Evolutionary conservation across 2,888 invertebrate species (phyloP).

Genomic region (Caenorhabditis doughertyi): DNA sequence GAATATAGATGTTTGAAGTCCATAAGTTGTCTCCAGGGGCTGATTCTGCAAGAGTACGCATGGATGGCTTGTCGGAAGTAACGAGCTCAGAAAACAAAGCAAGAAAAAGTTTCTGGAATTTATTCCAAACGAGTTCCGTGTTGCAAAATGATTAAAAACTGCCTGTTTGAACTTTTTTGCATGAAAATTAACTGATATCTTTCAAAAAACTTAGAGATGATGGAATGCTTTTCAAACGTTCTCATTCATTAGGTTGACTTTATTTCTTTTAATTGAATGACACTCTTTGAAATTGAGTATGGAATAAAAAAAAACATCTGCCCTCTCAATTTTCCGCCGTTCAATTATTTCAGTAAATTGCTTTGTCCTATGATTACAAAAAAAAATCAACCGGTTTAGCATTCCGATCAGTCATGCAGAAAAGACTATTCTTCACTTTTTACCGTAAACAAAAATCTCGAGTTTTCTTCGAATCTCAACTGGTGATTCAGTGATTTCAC

Average conservation of each 20-base stretch:
- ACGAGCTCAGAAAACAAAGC: slow-evolving; percentile 40
- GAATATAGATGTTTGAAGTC: slow-evolving; percentile 59
- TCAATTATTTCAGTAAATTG: slow-evolving; percentile 13
- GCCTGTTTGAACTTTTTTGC: no score
- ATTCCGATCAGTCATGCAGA: slow-evolving; percentile 46
- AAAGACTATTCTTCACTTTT: neutral
- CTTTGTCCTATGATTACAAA: slow-evolving; percentile 36
- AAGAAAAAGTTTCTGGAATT: slow-evolving; percentile 19
- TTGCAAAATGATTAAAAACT: neutral
- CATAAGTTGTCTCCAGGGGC: slow-evolving; percentile 48
- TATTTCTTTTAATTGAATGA: neutral
- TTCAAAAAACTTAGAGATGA: no score
- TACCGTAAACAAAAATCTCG: slow-evolving; percentile 18
- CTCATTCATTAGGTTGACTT: neutral
- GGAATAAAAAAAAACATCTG: neutral
- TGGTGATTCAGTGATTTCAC: neutral
- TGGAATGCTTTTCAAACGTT: neutral
- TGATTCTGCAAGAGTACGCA: slow-evolving; percentile 42
- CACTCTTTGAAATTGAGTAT: neutral
- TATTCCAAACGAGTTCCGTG: slow-evolving; percentile 7
- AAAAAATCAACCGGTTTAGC: slow-evolving; percentile 45
- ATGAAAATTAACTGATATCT: no score
- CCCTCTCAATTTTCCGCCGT: neutral
- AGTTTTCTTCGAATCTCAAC: slow-evolving; percentile 1
- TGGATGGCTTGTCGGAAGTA: slow-evolving; percentile 21